Conservation (phyloP, 2,797 vertebrate species). For the Myotis myotis region DNA sequence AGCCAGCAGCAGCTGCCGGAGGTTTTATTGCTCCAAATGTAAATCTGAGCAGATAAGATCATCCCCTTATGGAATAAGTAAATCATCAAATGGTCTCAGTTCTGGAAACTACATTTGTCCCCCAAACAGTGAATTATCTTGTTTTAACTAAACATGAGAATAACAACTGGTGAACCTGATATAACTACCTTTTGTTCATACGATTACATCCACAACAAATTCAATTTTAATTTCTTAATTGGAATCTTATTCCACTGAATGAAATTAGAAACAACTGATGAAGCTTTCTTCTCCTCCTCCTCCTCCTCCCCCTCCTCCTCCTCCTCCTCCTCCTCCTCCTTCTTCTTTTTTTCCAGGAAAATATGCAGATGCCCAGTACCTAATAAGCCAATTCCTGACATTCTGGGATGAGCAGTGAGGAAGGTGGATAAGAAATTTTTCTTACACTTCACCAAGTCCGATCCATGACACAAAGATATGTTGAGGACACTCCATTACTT, state of each 20-base stretch:
- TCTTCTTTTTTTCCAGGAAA: neutral
- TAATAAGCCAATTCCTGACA: neutral
- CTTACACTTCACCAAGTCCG: neutral
- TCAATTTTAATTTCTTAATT: neutral
- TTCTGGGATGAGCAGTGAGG: neutral
- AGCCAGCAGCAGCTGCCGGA: neutral
- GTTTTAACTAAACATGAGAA: conserved; percentile 42
- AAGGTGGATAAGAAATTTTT: neutral
- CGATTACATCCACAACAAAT: neutral
- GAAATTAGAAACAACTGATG: neutral
- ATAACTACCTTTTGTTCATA: neutral
- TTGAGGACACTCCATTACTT: neutral
- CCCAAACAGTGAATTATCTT: conserved; percentile 29
- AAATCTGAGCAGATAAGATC: conserved; percentile 67
- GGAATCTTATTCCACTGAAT: neutral
- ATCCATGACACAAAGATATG: neutral
- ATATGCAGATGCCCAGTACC: neutral
- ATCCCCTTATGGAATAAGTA: conserved; percentile 44
- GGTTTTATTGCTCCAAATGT: neutral
- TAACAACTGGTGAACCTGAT: conserved; percentile 19
- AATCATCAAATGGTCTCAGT: conserved; percentile 49
- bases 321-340: neutral
- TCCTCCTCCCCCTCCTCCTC: too few relatives aligned
- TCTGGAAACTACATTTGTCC: conserved; percentile 37
- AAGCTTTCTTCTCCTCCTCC: neutral